These are phyloP conservation scores for Oryctolagus cuniculus DNA, from an alignment of 2,113 vertebrate species.

Conservation along the genomic window mOryCun1.1 NC_091434.1:75745501-75746000, in stretches of 20 bases:
- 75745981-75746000: neutral
- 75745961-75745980: neutral
- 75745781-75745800: neutral
- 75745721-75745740: neutral
- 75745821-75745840: neutral
- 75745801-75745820: neutral
- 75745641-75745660: neutral
- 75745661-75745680: neutral
- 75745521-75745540: neutral
- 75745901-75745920: neutral
- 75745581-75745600: neutral
- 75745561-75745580: neutral
- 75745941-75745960: neutral
- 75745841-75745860: neutral
- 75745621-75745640: neutral
- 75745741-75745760: constrained; percentile 43
- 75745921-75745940: neutral
- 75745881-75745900: neutral
- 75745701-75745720: neutral
- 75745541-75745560: neutral
- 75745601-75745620: neutral
- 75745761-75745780: constrained; percentile 2
- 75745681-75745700: neutral
- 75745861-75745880: neutral
- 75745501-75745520: constrained; percentile 3